These are phyloP conservation scores for Oryzias sinensis DNA, from an alignment of 2,797 vertebrate genomes.

Conservation along the genomic window DNA sequence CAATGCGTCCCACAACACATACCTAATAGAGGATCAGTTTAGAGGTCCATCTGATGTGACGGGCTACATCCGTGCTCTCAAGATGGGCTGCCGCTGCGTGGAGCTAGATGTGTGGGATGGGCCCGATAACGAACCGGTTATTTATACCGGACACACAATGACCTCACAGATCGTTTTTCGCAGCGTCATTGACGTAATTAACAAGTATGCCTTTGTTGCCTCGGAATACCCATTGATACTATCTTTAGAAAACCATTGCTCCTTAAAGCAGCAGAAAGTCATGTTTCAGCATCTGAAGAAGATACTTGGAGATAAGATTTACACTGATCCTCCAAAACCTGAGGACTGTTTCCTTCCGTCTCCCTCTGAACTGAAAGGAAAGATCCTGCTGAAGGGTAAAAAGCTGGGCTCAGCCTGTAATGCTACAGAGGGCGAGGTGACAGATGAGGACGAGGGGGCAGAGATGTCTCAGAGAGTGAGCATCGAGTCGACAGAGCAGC, in stretches of 20 bases:
- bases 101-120: conserved; percentile 98
- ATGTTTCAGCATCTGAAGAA: conserved; percentile 98
- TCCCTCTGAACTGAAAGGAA: conserved; percentile 86
- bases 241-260: conserved; percentile 97
- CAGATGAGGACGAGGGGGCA: conserved; percentile 95
- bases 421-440: conserved; percentile 91
- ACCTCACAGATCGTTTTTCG: conserved; percentile 96
- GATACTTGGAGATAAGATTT: conserved; percentile 91
- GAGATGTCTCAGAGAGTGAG: conserved; percentile 94
- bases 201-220: conserved; percentile 94
- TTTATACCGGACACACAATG: conserved; percentile 98
- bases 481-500: conserved; percentile 84
- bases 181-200: conserved; percentile 92
- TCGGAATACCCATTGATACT: conserved; percentile 94
- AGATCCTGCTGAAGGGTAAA: conserved; percentile 93
- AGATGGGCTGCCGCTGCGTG: conserved; percentile 97
- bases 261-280: conserved; percentile 92
- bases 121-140: conserved; percentile 92
- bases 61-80: conserved; percentile 95
- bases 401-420: conserved; percentile 86
- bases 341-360: conserved; percentile 94
- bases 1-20: conserved; percentile 97
- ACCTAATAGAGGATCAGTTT: conserved; percentile 98
- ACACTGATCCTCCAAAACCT: conserved; percentile 81
- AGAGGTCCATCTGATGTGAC: conserved; percentile 96